Evolutionary conservation across 2,888 invertebrate genomes (phyloP), one percentile per base, ranked within the genome.

Genomic region (Callyntrura guangdongensis): DNA sequence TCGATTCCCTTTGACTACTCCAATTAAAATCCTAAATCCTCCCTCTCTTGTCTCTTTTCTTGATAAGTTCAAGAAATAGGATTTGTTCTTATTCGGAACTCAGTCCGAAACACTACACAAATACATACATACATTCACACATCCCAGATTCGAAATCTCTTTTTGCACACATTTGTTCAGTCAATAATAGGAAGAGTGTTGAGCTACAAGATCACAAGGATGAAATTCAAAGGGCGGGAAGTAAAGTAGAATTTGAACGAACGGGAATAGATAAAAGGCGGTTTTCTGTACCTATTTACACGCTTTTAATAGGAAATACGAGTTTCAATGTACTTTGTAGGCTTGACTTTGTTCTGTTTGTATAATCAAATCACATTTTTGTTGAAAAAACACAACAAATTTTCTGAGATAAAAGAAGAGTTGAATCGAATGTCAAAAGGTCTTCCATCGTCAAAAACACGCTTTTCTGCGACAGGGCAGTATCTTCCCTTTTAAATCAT

Each of bases 1-100:
- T 56, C 79, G 27, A 74, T 77, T 53, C n/a, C 49, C 53, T 56
- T 56, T 79, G 79, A 79, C 56, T 79, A 27, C 56, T 79, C 56
- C 79, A 79, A 79, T 79, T 79, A 77, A 53, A 79, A 49, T 17
- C 56, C 12, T 36, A 36, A 36, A 36, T 22, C 22, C 22, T 53
- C 79, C 9, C 27, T 25, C 25, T n/a, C 25, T 27, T 0, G 5
- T 14, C 11, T 25, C 53, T 4, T 72, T 72, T 8, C 22, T 11
- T 36, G 49, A 0, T 12, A 12, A 36, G n/a, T 12, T 27, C 47
- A 53, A 77, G 53, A 14, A 1, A n/a, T 22, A 27, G 22, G 56
- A 59, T 53, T 53, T 53, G n/a, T 36, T 36, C 36, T 53, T 53
- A 36, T 36, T 36, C 36, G 25, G 27, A 69, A 45, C 67, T 9